phyloP scores from a whole-genome alignment of 2,113 vertebrate species.

The Caloenas nicobarica region DNA sequence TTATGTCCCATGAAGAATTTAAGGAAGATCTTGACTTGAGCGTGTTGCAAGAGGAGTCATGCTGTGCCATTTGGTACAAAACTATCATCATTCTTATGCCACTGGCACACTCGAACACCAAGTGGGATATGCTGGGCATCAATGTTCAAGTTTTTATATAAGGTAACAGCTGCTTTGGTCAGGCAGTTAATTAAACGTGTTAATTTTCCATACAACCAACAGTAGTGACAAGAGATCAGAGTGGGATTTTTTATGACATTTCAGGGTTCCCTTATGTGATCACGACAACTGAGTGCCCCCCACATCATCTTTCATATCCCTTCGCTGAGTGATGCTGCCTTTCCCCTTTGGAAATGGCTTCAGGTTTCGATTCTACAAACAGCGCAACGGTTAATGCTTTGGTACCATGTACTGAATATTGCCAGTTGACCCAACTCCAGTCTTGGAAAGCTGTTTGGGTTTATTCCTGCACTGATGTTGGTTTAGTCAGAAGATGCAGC shows the following conservation, averaged over 20 bases:
- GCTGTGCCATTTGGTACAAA: conserved; percentile 71
- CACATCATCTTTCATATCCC: conserved; percentile 57
- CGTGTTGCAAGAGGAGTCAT: conserved; percentile 60
- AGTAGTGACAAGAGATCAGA: conserved; percentile 79
- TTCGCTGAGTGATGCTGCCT: conserved; percentile 5
- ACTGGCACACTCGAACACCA: conserved; percentile 75
- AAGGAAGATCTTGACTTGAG: conserved; percentile 77
- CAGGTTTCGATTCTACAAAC: conserved; percentile 55
- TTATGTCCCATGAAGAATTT: conserved; percentile 75
- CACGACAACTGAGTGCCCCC: conserved; percentile 52
- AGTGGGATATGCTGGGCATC: conserved; percentile 70
- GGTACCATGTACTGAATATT: not conserved
- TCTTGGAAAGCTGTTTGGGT: conserved; percentile 60
- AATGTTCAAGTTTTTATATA: conserved; percentile 78
- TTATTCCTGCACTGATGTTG: conserved; percentile 54
- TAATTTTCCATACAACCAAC: conserved; percentile 79
- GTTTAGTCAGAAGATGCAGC: conserved; percentile 63
- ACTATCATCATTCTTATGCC: conserved; percentile 75
- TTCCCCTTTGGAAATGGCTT: conserved; percentile 45
- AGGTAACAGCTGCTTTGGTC: conserved; percentile 87
- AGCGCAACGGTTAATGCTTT: not conserved
- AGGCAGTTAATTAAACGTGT: conserved; percentile 86
- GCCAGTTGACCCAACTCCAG: conserved; percentile 75
- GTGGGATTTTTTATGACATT: conserved; percentile 79
- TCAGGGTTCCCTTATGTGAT: conserved; percentile 74